phyloP scores from a whole-genome alignment of 2,888 invertebrate genomes.

The Nephrotoma appendiculata region DNA sequence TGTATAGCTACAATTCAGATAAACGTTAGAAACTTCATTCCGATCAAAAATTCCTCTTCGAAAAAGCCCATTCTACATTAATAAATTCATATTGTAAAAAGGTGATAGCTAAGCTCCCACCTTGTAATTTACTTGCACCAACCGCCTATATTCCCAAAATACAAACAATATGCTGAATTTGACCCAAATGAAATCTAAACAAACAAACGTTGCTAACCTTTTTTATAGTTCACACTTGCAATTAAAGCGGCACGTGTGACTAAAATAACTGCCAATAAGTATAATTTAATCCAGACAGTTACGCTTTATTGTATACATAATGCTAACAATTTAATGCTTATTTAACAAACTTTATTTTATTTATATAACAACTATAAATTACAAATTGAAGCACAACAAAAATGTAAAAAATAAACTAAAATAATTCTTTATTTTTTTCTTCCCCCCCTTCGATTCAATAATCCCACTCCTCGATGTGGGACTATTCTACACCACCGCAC shows the following conservation, averaged over 20 bases:
- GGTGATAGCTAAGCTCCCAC: too few species aligned
- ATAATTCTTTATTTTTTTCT: background rate
- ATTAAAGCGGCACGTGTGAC: background rate
- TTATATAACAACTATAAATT: background rate
- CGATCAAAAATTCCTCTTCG: too few species aligned
- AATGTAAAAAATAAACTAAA: background rate
- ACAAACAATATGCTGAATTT: background rate
- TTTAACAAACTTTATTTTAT: background rate
- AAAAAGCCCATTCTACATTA: too few species aligned
- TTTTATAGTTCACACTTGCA: background rate
- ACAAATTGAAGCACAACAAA: background rate
- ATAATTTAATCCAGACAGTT: background rate
- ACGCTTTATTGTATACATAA: background rate
- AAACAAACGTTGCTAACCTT: background rate
- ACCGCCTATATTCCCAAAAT: too few species aligned
- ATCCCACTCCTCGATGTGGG: background rate
- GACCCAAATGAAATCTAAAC: background rate
- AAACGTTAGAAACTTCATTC: too few species aligned
- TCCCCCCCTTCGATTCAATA: background rate
- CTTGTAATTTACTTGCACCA: too few species aligned
- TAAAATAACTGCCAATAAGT: background rate
- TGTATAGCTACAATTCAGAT: too few species aligned
- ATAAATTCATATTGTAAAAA: too few species aligned
- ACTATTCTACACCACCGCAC: background rate
- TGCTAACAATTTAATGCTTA: background rate